A percentile compares a stretch with the other conserved stretches of the same genome.
Conservation (phyloP, 2,113 vertebrate species). For the Anarhynchus alexandrinus region DNA sequence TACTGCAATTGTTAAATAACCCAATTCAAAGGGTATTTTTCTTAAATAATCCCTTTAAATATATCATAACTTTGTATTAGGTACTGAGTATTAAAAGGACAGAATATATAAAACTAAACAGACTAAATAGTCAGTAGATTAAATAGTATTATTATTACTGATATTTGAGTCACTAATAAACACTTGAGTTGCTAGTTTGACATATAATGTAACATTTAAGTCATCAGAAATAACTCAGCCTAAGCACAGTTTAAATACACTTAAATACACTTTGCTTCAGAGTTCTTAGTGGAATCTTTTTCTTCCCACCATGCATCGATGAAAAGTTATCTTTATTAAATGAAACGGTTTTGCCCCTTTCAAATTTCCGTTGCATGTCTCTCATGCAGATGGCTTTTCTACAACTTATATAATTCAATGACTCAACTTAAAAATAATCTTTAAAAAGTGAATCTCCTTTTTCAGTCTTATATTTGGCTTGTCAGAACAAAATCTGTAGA, state of each 20-base stretch:
- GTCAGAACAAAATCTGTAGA: not conserved
- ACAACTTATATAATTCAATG: not conserved
- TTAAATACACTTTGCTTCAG: not conserved
- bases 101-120: not conserved
- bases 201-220: not conserved
- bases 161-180: not conserved
- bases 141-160: not conserved
- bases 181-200: not conserved
- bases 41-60: not conserved
- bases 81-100: not conserved
- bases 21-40: not conserved
- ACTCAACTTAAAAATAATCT: not conserved
- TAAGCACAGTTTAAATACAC: not conserved
- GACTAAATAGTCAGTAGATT: not conserved
- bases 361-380: not conserved
- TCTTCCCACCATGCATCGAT: not conserved
- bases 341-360: fast-evolving
- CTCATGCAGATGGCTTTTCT: not conserved
- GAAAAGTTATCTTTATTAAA: not conserved
- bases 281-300: not conserved
- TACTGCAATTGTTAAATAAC: not conserved
- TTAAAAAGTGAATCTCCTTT: not conserved
- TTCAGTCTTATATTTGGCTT: not conserved
- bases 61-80: not conserved
- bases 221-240: not conserved